These are phyloP conservation scores for Rhagium mordax DNA, from an alignment of 2,888 invertebrate species.

Conservation along the genomic window DNA sequence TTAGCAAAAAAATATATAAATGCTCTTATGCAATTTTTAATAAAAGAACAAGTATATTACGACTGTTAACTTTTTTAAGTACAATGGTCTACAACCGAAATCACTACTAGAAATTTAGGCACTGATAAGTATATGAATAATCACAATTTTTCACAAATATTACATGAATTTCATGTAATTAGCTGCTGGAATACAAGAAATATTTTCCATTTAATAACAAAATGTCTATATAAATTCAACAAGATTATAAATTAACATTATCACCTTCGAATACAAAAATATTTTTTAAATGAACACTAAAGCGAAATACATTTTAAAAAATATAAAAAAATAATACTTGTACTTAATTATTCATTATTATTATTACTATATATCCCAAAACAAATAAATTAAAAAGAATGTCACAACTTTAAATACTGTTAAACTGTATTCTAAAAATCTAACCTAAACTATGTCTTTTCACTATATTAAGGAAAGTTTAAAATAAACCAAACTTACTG, in stretches of 20 bases:
- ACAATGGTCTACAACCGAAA: conserved; percentile 7
- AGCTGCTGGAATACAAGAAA: not conserved
- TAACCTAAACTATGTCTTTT: not conserved
- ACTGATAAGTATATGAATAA: conserved; percentile 24
- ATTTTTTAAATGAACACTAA: not conserved
- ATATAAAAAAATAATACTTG: not conserved
- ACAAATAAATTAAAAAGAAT: not conserved
- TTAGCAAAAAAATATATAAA: not conserved
- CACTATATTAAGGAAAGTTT: no score
- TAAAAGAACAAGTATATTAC: conserved; percentile 26
- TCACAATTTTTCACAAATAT: conserved; percentile 13
- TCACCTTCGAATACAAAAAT: not conserved
- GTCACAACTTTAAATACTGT: not conserved
- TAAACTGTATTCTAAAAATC: not conserved
- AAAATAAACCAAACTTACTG: no score
- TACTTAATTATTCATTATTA: not conserved
- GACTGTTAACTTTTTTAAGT: conserved; percentile 26
- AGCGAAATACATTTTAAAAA: not conserved
- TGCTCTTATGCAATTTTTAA: not conserved
- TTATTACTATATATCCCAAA: not conserved
- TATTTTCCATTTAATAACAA: not conserved
- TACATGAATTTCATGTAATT: not conserved
- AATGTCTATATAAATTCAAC: not conserved
- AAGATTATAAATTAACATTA: not conserved
- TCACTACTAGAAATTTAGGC: conserved; percentile 8